phyloP scores from a whole-genome alignment of 2,797 vertebrate species.

The Hoplostethus mediterraneus region DNA sequence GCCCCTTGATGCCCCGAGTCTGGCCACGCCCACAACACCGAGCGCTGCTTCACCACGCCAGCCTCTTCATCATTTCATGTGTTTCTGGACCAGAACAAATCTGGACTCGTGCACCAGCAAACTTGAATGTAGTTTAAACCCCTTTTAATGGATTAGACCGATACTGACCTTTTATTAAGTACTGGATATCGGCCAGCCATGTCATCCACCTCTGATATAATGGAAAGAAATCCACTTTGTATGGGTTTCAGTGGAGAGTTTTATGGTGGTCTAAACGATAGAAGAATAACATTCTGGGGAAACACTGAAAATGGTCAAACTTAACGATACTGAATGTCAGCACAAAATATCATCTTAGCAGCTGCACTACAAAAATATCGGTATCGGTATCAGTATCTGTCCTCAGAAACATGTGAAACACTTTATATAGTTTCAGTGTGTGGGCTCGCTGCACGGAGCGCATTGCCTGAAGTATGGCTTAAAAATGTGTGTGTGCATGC shows the following conservation, averaged over 20 bases:
- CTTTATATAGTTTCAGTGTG: constrained; percentile 70
- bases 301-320: no score
- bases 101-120: background rate
- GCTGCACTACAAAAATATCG: no score
- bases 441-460: constrained; percentile 44
- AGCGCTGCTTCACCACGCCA: background rate
- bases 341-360: no score
- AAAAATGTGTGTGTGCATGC: background rate
- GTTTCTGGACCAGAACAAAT: background rate
- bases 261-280: no score
- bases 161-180: no score
- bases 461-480: background rate
- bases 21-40: background rate
- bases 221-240: no score
- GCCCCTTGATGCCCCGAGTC: background rate
- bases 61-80: background rate
- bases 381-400: background rate
- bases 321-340: no score
- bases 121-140: background rate
- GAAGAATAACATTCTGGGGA: no score
- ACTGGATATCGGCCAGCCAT: no score
- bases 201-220: no score
- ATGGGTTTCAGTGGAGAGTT: no score
- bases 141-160: background rate
- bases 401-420: constrained; percentile 72